Evolutionary conservation across 1,140 invertebrate genomes (phyloP).

Genomic region (Zaprionus camerounensis): DNA sequence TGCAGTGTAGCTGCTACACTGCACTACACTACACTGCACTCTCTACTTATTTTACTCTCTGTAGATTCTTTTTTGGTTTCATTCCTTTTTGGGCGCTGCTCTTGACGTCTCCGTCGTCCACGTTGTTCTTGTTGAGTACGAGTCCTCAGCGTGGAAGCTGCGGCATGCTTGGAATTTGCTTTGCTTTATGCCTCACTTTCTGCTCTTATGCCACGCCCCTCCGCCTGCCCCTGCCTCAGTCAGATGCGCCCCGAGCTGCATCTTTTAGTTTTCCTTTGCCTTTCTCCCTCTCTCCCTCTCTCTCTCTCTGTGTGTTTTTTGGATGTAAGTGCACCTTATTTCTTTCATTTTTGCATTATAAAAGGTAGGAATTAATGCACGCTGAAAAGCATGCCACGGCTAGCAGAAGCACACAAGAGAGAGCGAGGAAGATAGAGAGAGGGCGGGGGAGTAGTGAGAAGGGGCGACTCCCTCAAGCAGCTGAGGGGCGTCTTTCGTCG

Average conservation of each 20-base stretch:
- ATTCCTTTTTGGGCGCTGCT: slow-evolving; percentile 52
- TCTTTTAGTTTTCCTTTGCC: slow-evolving; percentile 16
- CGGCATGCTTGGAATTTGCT: slow-evolving; percentile 80
- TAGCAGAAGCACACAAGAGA: not conserved
- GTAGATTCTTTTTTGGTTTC: slow-evolving; percentile 23
- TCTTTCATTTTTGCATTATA: slow-evolving; percentile 75
- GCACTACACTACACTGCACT: slow-evolving; percentile 14
- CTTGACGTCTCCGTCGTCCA: slow-evolving; percentile 50
- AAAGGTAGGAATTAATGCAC: slow-evolving; percentile 81
- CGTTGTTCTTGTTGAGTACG: slow-evolving; percentile 58
- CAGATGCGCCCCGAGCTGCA: not conserved
- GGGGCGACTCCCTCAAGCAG: slow-evolving; percentile 4
- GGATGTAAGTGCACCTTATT: slow-evolving; percentile 43
- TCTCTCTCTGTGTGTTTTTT: not conserved
- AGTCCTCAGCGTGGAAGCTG: slow-evolving; percentile 65
- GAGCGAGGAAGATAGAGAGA: no score
- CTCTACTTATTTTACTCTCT: not conserved
- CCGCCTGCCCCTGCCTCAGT: not conserved
- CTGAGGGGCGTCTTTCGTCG: slow-evolving; percentile 13
- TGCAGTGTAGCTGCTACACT: slow-evolving; percentile 14
- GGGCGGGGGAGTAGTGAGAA: not conserved
- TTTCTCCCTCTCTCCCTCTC: not conserved
- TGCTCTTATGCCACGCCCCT: not conserved
- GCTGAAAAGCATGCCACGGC: slow-evolving; percentile 25
- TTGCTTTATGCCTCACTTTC: slow-evolving; percentile 69